Percentiles rank a stretch among this genome's conserved stretches.
Evolutionary conservation across 1,140 invertebrate genomes (phyloP).

Genomic region (Orussus abietinus): DNA sequence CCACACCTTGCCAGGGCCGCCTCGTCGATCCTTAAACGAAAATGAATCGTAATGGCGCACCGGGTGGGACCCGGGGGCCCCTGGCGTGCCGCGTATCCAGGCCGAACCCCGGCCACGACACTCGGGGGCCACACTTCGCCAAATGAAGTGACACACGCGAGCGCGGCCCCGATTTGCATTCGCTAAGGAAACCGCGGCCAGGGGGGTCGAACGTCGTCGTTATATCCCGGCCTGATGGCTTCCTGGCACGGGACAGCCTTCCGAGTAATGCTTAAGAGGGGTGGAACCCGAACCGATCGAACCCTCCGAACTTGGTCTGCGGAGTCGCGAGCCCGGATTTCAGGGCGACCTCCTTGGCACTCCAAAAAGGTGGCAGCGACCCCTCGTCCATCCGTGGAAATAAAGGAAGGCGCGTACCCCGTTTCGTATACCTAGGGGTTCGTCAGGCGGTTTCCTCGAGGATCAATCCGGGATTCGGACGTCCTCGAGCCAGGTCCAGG

Average conservation of each 20-base stretch:
- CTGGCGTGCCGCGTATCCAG: slow-evolving; percentile 21
- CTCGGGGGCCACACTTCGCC: slow-evolving; percentile 29
- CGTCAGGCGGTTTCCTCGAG: too few relatives aligned
- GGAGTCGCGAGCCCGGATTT: background rate
- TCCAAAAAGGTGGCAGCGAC: too few relatives aligned
- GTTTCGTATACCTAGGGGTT: too few relatives aligned
- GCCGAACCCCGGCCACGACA: slow-evolving; percentile 27
- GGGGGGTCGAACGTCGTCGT: slow-evolving; percentile 11
- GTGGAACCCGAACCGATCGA: background rate
- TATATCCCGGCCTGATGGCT: slow-evolving; percentile 36
- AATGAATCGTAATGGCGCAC: slow-evolving; percentile 49
- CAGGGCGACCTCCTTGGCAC: background rate
- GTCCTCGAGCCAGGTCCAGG: too few relatives aligned
- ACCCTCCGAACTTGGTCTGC: background rate
- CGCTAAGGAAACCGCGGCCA: slow-evolving; percentile 20
- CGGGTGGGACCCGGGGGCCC: slow-evolving; percentile 27
- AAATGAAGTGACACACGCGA: slow-evolving; percentile 46
- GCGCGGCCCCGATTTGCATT: slow-evolving; percentile 31
- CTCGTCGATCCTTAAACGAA: slow-evolving; percentile 37
- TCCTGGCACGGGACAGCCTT: slow-evolving; percentile 45
- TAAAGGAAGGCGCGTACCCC: too few relatives aligned
- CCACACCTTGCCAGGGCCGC: slow-evolving; percentile 41
- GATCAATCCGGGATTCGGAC: too few relatives aligned
- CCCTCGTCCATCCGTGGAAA: background rate
- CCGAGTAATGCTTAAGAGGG: slow-evolving; percentile 24